Evolutionary conservation across 2,888 invertebrate species (phyloP), one percentile per base, ranked within the genome.

Genomic region (Dicranocentrus wangi): DNA sequence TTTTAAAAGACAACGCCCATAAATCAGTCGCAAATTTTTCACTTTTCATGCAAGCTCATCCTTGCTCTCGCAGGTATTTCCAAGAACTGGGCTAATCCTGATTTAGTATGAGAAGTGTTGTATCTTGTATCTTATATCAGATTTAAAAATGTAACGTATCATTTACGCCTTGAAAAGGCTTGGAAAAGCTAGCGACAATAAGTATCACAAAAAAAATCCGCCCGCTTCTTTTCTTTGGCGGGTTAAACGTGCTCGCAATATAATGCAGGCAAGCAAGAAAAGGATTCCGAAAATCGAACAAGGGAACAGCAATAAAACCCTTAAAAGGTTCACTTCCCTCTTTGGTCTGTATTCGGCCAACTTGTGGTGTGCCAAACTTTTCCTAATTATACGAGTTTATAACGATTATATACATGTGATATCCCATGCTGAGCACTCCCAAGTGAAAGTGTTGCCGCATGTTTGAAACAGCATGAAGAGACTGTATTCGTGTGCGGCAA

Each of bases 341-440:
- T 13, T 13, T 5, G 13, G 7, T 39, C 5, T 5, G 7, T 8
- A 8, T 39, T 8, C 39, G 5, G 5, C 13, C 13, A 8, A 39
- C 47, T 47, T 3, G 47, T 47, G 13, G n/a, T 42, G 42, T 61
- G 65, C 51, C 42, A 73, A 73, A 73, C 73, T 73, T 73, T 65
- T 65, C 65, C 65, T 73, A 73, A 73, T 73, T 73, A 73, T 63
- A 23, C 73, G 28, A 2, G 23, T n/a, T n/a, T 53, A 65, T 73
- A 73, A 63, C 53, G 73, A 73, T 73, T 65, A 55, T 65, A 28
- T 17, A 58, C 19, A 71, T 39, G 39, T 5, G 13, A 39, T 39
- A 39, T 47, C n/a, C 2, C n/a, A 3, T n/a, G 7, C 47, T 3
- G n/a, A n/a, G 47, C n/a, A n/a, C n/a, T n/a, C n/a, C 13, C 47